Conservation (phyloP, 2,113 vertebrate genomes). For the Martes martes region DNA sequence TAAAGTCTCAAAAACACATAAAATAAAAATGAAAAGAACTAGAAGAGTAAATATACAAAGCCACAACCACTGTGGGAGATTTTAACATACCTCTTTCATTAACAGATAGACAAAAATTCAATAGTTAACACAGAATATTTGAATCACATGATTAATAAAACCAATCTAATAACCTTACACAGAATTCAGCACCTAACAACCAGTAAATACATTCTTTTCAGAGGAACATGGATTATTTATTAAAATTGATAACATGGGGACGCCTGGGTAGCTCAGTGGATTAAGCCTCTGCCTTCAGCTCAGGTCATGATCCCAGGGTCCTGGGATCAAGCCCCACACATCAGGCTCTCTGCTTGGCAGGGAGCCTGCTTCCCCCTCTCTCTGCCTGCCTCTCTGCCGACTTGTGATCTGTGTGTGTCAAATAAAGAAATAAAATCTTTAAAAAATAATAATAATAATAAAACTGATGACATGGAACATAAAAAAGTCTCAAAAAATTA, state of each 20-base stretch:
- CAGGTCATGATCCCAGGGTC: too few species aligned
- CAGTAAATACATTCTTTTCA: neutral
- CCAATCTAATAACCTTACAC: neutral
- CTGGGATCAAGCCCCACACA: too few species aligned
- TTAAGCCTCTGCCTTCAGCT: too few species aligned
- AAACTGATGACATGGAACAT: neutral
- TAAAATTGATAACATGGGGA: too few species aligned
- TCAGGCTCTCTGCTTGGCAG: too few species aligned
- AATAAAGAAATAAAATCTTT: too few species aligned
- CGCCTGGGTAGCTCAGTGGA: too few species aligned
- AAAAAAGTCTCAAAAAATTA: neutral
- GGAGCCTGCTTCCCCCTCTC: too few species aligned
- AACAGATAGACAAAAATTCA: neutral
- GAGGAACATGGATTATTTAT: neutral
- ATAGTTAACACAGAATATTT: neutral
- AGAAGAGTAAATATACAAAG: too few species aligned
- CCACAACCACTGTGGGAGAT: neutral
- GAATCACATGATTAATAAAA: neutral
- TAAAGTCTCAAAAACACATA: neutral
- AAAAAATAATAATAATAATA: neutral
- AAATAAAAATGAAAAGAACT: neutral
- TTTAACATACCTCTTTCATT: neutral
- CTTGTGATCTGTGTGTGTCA: too few species aligned
- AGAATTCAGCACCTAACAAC: neutral
- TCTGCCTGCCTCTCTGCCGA: too few species aligned